Conservation (phyloP, 2,888 invertebrate genomes). For the Thymelicus acteon region DNA sequence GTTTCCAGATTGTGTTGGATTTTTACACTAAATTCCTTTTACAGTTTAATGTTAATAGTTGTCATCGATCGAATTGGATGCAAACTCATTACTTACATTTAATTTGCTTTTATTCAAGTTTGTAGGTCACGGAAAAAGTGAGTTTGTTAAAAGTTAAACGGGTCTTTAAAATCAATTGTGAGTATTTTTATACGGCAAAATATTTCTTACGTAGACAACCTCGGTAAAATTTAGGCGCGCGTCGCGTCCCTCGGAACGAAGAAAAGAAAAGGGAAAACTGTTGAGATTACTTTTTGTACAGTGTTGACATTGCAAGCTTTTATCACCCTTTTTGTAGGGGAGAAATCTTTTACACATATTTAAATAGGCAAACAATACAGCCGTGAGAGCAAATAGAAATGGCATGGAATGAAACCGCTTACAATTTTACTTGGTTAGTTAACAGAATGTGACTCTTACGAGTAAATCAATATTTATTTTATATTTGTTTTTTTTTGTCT, state of each 20-base stretch:
- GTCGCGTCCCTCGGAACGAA: slow-evolving; percentile 36
- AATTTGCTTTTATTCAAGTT: too few relatives aligned
- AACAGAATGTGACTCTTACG: slow-evolving; percentile 3
- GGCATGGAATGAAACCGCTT: slow-evolving; percentile 50
- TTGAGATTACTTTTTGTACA: slow-evolving; percentile 77
- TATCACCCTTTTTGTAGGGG: slow-evolving; percentile 78
- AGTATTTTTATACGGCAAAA: slow-evolving; percentile 25
- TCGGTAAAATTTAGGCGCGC: slow-evolving; percentile 38
- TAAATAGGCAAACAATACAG: slow-evolving; percentile 79
- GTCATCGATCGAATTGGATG: too few relatives aligned
- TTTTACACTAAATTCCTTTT: too few relatives aligned
- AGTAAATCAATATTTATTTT: too few relatives aligned
- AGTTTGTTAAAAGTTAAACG: not conserved
- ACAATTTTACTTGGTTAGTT: slow-evolving; percentile 27
- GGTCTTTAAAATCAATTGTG: slow-evolving; percentile 29
- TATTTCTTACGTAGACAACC: slow-evolving; percentile 20
- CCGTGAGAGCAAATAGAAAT: slow-evolving; percentile 64
- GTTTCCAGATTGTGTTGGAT: too few relatives aligned
- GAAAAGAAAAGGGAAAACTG: slow-evolving; percentile 59
- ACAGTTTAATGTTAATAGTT: too few relatives aligned
- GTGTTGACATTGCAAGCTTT: slow-evolving; percentile 80
- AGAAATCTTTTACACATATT: slow-evolving; percentile 81
- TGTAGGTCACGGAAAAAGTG: too few relatives aligned
- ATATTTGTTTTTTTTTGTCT: too few relatives aligned
- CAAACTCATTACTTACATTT: too few relatives aligned